phyloP scores from a whole-genome alignment of 30 jellyfish, hydroid and myxozoan genomes.

The Sanderia malayensis region DNA sequence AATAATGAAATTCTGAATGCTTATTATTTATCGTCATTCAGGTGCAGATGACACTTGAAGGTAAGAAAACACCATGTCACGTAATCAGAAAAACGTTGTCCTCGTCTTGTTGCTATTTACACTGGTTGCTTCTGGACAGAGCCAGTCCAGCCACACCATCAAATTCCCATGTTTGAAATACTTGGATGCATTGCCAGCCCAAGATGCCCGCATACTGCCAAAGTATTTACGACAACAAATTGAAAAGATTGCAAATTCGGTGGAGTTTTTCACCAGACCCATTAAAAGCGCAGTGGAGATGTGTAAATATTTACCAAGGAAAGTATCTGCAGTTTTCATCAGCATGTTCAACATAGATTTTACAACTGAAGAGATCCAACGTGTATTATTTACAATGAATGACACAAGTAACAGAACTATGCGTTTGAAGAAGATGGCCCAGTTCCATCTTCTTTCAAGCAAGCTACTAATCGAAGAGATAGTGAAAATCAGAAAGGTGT shows the following conservation, averaged over 20 bases:
- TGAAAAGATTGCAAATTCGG: background rate
- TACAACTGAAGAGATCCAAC: background rate
- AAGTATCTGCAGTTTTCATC: background rate
- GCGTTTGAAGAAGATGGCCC: background rate
- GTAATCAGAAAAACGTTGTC: too few relatives aligned
- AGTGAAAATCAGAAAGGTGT: background rate
- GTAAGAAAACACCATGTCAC: too few relatives aligned
- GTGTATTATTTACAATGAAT: background rate
- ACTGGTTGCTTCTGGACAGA: background rate
- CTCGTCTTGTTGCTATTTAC: too few relatives aligned
- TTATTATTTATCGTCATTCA: too few relatives aligned
- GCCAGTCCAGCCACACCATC: background rate
- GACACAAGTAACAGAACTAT: background rate
- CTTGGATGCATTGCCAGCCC: background rate
- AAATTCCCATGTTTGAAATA: background rate
- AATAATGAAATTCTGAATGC: too few relatives aligned
- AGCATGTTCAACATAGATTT: background rate
- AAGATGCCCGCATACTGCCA: background rate
- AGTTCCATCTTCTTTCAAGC: conserved; percentile 13
- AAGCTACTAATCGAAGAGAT: conserved; percentile 11
- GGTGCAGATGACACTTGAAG: too few relatives aligned
- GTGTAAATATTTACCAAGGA: conserved; percentile 26
- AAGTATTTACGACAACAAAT: background rate
- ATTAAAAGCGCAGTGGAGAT: conserved; percentile 1
- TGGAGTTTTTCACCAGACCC: background rate